Conservation (phyloP, 2,113 vertebrate species). For the Thalassarche chlororhynchos region DNA sequence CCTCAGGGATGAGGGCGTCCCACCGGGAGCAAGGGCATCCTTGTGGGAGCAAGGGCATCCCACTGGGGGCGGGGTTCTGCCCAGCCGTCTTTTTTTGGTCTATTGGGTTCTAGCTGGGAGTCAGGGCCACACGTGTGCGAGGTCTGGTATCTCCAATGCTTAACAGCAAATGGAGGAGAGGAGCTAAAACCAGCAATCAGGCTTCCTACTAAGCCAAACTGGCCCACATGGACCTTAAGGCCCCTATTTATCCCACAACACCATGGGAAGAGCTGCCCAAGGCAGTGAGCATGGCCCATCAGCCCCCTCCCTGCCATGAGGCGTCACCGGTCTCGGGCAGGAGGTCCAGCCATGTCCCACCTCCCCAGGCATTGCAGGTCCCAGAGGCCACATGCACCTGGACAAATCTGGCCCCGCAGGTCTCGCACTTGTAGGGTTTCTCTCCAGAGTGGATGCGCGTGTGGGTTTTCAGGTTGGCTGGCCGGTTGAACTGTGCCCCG, state of each 20-base stretch:
- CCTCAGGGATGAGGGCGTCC: background rate
- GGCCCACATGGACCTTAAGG: rapidly evolving
- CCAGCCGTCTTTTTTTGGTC: background rate
- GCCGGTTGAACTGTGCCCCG: constrained; percentile 96
- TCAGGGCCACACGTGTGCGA: background rate
- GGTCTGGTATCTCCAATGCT: background rate
- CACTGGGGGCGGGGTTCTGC: background rate
- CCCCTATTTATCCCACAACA: background rate
- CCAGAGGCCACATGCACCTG: constrained; percentile 63
- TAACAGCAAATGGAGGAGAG: background rate
- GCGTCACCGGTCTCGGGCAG: background rate
- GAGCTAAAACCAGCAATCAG: background rate
- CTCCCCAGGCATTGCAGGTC: background rate
- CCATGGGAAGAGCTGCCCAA: background rate
- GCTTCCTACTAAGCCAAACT: background rate
- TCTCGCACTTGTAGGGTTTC: constrained; percentile 98
- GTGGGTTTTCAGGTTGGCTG: constrained; percentile 97
- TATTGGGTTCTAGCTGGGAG: background rate
- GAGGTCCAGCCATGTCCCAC: background rate
- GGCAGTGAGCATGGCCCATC: background rate
- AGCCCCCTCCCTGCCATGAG: background rate
- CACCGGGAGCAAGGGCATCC: background rate
- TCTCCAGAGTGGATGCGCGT: constrained; percentile 97
- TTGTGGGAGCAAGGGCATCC: background rate
- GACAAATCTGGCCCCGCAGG: constrained; percentile 84